Conservation (phyloP, 2,888 invertebrate species). For the Rhagonycha lutea region DNA sequence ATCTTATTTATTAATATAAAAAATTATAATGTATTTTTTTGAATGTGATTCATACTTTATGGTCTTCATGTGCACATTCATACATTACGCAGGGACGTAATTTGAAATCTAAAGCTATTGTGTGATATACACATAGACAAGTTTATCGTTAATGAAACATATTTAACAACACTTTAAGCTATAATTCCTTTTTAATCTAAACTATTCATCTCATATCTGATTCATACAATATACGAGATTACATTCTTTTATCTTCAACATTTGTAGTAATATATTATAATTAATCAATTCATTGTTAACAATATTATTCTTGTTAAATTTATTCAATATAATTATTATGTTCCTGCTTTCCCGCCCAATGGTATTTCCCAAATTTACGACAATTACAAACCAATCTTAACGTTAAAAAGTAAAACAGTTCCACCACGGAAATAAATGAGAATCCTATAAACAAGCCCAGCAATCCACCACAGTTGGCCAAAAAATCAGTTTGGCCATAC, state of each 20-base stretch:
- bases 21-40: too few relatives aligned
- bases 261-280: too few relatives aligned
- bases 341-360: slow-evolving; percentile 47
- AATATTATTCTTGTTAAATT: neutral
- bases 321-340: neutral
- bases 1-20: neutral
- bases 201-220: neutral
- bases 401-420: slow-evolving; percentile 65
- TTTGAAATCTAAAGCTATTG: neutral
- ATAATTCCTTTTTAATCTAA: neutral
- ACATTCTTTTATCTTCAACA: neutral
- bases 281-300: neutral
- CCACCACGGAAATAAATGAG: slow-evolving; percentile 64
- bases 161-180: neutral
- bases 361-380: slow-evolving; percentile 52
- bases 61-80: neutral
- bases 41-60: too few relatives aligned
- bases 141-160: neutral
- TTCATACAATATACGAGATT: neutral
- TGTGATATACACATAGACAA: neutral
- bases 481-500: slow-evolving; percentile 61
- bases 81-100: neutral
- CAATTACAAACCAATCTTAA: slow-evolving; percentile 57
- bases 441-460: slow-evolving; percentile 67
- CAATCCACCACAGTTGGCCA: slow-evolving; percentile 63